These are phyloP conservation scores for Casuarius casuarius DNA, from an alignment of 2,113 vertebrate species.

Conservation along the genomic window DNA sequence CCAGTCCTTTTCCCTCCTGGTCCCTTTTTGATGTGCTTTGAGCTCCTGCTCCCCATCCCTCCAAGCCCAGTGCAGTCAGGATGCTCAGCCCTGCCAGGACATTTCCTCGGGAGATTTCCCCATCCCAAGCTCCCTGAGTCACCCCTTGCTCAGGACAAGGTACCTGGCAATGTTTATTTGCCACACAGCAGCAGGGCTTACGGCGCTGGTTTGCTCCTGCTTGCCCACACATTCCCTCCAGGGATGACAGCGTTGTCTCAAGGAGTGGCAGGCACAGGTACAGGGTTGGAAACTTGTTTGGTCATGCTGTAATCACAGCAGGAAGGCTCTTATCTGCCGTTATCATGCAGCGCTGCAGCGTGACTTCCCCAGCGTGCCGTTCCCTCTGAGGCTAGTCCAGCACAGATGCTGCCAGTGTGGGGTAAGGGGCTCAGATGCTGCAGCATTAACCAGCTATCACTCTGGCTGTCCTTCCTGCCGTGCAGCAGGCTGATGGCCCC, in stretches of 20 bases:
- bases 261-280: slow-evolving; percentile 38
- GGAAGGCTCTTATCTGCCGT: slow-evolving; percentile 31
- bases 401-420: rapidly evolving
- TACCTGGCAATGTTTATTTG: background rate
- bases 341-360: background rate
- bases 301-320: slow-evolving; percentile 39
- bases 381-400: rapidly evolving
- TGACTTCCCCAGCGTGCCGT: background rate
- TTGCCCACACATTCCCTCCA: slow-evolving; percentile 19
- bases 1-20: background rate
- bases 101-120: background rate
- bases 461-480: no score
- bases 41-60: background rate
- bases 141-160: background rate
- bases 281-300: slow-evolving; percentile 49
- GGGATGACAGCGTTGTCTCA: slow-evolving; percentile 69
- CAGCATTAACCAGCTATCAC: no score
- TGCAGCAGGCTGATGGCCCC: rapidly evolving
- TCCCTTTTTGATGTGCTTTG: background rate
- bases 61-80: background rate
- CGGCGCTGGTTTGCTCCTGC: slow-evolving; percentile 1
- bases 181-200: background rate
- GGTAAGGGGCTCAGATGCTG: background rate
- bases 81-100: background rate
- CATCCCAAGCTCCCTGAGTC: background rate